Percentiles rank a stretch among this genome's conserved stretches.
Conservation (phyloP, 2,113 vertebrate genomes). For the Nothoprocta pentlandii region DNA sequence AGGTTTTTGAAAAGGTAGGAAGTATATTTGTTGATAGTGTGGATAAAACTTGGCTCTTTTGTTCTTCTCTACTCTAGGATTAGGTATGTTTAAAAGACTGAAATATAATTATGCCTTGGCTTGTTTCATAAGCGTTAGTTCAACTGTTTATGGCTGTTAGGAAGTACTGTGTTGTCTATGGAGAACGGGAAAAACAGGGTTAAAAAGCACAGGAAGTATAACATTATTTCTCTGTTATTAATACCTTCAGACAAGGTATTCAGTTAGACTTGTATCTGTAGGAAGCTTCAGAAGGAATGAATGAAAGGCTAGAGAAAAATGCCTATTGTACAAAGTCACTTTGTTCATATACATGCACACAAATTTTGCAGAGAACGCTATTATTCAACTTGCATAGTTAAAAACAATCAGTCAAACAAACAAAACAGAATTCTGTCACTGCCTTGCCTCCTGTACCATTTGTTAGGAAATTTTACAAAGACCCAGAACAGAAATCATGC, state of each 20-base stretch:
- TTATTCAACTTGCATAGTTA: not conserved
- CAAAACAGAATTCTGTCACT: not conserved
- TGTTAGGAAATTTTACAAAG: not conserved
- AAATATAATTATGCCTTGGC: not conserved
- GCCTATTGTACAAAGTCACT: not conserved
- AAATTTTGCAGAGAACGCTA: not conserved
- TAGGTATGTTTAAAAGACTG: not conserved
- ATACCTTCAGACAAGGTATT: not conserved
- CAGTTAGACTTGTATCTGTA: not conserved
- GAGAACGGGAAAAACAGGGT: not conserved
- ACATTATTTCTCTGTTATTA: not conserved
- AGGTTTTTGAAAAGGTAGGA: not conserved
- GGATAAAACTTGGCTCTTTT: not conserved
- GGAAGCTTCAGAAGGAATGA: not conserved
- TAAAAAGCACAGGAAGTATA: not conserved
- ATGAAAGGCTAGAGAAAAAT: not conserved
- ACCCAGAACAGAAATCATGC: not conserved
- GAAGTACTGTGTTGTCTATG: not conserved
- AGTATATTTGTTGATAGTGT: not conserved
- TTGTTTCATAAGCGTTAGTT: not conserved
- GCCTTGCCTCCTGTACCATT: not conserved
- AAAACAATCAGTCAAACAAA: not conserved
- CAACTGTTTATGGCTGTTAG: not conserved
- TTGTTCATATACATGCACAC: not conserved
- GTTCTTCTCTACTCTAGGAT: not conserved